These are phyloP conservation scores for Phyllostomus discolor DNA, from an alignment of 2,113 vertebrate genomes.

Conservation along the genomic window DNA sequence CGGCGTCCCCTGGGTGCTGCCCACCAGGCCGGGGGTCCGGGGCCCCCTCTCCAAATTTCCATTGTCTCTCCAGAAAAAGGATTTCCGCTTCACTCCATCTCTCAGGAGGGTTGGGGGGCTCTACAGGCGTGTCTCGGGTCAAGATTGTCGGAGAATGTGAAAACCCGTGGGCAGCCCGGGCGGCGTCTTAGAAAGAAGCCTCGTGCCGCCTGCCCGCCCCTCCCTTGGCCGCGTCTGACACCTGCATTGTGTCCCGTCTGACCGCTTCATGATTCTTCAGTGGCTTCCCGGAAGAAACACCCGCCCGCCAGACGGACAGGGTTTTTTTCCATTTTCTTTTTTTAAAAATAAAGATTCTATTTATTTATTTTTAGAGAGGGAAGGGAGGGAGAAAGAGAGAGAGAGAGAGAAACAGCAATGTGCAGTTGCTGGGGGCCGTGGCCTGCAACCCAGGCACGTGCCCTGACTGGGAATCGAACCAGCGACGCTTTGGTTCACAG, in stretches of 20 bases:
- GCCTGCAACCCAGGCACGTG: too few relatives aligned
- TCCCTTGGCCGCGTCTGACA: fast-evolving
- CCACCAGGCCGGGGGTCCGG: background rate
- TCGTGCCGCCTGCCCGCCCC: fast-evolving
- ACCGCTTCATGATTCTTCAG: background rate
- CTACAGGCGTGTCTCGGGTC: fast-evolving
- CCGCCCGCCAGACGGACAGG: fast-evolving
- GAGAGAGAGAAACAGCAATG: too few relatives aligned
- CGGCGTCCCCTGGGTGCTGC: background rate
- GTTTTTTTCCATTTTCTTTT: background rate
- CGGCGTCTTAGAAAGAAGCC: background rate
- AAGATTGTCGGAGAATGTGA: background rate
- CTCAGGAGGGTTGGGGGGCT: background rate
- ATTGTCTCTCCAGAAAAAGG: background rate
- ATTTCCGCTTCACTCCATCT: fast-evolving
- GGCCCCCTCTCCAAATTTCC: background rate
- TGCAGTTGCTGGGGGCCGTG: too few relatives aligned
- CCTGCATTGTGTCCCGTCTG: background rate
- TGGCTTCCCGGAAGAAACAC: background rate
- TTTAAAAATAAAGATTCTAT: too few relatives aligned
- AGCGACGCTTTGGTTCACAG: too few relatives aligned
- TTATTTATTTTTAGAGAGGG: too few relatives aligned
- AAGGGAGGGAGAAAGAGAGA: too few relatives aligned
- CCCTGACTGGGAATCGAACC: too few relatives aligned
- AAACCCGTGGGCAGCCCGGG: fast-evolving